Conservation (phyloP, 2,797 vertebrate genomes). For the Argya squamiceps region DNA sequence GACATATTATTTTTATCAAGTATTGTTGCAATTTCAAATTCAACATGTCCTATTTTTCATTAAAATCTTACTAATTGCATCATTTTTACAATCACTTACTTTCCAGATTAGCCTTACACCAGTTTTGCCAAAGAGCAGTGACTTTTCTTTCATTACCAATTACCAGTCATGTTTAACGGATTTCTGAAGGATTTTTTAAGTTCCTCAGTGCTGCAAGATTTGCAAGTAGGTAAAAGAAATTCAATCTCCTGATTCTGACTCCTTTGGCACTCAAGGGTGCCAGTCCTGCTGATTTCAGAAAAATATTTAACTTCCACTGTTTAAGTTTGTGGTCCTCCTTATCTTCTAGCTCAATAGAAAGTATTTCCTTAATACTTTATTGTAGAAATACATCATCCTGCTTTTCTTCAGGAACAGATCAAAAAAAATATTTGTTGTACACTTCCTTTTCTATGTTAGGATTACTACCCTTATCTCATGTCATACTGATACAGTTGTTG, state of each 20-base stretch:
- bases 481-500: not conserved
- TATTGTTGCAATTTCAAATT: not conserved
- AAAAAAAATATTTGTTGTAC: not conserved
- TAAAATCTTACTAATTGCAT: not conserved
- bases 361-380: constrained; percentile 34
- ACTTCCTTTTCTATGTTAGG: not conserved
- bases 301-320: constrained; percentile 11
- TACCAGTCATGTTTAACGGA: not conserved
- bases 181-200: not conserved
- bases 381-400: constrained; percentile 4
- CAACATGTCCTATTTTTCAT: not conserved
- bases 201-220: not conserved
- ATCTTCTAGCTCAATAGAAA: not conserved
- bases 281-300: not conserved
- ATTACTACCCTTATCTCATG: not conserved
- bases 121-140: not conserved
- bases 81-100: not conserved
- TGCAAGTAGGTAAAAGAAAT: not conserved
- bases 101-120: not conserved
- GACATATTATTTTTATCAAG: not conserved
- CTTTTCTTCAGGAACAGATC: constrained; percentile 1
- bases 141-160: not conserved
- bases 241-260: not conserved
- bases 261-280: not conserved
- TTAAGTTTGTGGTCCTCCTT: not conserved